These are phyloP conservation scores for Macrosteles quadrilineatus DNA, from an alignment of 1,140 invertebrate species.

Conservation along the genomic window DNA sequence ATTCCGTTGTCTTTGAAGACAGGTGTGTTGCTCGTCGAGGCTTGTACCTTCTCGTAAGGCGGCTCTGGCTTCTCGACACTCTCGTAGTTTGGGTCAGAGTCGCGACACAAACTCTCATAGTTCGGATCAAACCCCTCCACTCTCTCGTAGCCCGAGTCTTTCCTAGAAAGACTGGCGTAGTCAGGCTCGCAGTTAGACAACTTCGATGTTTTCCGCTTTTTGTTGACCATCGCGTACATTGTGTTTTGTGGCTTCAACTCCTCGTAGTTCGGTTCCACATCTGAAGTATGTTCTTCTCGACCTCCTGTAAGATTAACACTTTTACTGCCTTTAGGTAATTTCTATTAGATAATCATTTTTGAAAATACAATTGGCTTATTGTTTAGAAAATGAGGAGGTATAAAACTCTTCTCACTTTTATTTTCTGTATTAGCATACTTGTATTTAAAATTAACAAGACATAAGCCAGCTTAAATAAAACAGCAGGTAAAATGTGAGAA, in stretches of 20 bases:
- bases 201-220: conserved; percentile 31
- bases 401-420: too few species aligned
- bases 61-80: conserved; percentile 36
- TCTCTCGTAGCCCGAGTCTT: conserved; percentile 21
- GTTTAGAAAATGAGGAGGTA: too few species aligned
- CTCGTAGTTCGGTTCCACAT: conserved; percentile 45
- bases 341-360: too few species aligned
- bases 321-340: too few species aligned
- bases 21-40: conserved; percentile 9
- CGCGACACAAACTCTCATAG: conserved; percentile 39
- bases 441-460: too few species aligned
- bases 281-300: not conserved
- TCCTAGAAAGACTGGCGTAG: conserved; percentile 42
- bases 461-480: too few species aligned
- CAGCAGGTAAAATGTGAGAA: too few species aligned
- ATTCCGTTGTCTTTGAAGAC: conserved; percentile 7
- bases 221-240: conserved; percentile 39
- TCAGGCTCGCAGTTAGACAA: conserved; percentile 39
- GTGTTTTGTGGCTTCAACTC: conserved; percentile 39
- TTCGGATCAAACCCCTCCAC: conserved; percentile 37
- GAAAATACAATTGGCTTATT: too few species aligned
- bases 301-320: not conserved
- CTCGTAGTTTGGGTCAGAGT: conserved; percentile 42
- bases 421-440: too few species aligned
- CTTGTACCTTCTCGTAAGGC: conserved; percentile 35